Percentiles rank a stretch among this genome's conserved stretches.
Conservation (phyloP, 2,888 invertebrate species). For the Furcula furcula region DNA sequence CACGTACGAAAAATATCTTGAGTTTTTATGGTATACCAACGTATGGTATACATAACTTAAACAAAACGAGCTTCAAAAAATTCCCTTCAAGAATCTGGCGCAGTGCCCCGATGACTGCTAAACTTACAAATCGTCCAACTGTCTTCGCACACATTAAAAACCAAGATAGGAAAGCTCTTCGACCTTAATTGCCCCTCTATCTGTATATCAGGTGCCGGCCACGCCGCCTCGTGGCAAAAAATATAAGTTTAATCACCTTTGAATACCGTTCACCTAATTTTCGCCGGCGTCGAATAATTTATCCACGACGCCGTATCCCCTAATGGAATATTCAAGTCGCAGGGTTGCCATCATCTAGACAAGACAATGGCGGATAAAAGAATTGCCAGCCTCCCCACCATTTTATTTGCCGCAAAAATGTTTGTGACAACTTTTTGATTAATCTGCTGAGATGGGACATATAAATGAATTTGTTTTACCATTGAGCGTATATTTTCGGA, state of each 20-base stretch:
- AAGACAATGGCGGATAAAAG: conserved; percentile 31
- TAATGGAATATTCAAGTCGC: conserved; percentile 52
- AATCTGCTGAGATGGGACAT: conserved; percentile 23
- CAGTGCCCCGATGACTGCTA: no score
- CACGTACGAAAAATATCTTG: no score
- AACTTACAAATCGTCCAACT: no score
- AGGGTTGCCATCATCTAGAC: conserved; percentile 22
- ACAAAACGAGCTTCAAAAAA: no score
- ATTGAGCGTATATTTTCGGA: no score
- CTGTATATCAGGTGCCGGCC: neutral
- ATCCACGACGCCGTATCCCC: conserved; percentile 40
- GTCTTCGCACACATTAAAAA: no score
- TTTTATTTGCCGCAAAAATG: conserved; percentile 21
- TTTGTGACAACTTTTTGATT: conserved; percentile 38
- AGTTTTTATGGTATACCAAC: no score
- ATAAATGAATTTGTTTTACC: conserved; percentile 36
- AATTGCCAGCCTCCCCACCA: conserved; percentile 15
- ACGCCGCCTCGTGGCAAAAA: conserved; percentile 14
- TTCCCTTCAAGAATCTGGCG: no score
- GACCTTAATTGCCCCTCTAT: conserved; percentile 1
- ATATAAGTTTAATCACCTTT: conserved; percentile 33
- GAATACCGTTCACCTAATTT: conserved; percentile 42
- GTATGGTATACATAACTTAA: no score
- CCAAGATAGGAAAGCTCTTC: neutral
- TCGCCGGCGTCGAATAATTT: conserved; percentile 40